Conservation (phyloP, 2,113 vertebrate species). For the Hyperoodon ampullatus region DNA sequence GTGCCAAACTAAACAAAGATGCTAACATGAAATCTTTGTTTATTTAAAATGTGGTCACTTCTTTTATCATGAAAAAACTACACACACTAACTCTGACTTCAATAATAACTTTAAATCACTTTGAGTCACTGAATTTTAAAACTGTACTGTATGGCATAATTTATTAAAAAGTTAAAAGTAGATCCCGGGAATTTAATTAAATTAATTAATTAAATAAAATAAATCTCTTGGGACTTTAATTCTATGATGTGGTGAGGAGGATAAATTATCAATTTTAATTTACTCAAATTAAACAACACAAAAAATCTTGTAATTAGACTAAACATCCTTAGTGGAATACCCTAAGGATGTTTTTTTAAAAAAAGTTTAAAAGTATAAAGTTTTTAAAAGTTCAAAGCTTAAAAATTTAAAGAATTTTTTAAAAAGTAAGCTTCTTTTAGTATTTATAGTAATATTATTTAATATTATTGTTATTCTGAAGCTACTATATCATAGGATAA, state of each 20-base stretch:
- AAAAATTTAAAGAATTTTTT: background rate
- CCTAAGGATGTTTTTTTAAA: background rate
- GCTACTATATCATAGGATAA: background rate
- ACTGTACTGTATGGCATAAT: background rate
- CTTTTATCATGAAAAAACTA: conserved; percentile 21
- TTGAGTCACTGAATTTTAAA: conserved; percentile 15
- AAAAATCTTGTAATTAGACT: background rate
- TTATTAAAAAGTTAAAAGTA: conserved; percentile 2
- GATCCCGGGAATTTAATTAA: background rate
- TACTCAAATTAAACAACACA: background rate
- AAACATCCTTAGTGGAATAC: background rate
- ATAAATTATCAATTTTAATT: background rate
- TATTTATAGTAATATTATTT: background rate
- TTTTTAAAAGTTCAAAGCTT: background rate
- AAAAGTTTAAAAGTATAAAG: background rate
- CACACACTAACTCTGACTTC: background rate
- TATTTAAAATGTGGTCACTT: background rate
- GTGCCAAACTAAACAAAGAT: conserved; percentile 38
- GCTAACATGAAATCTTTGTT: background rate
- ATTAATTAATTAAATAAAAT: background rate
- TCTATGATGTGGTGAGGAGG: background rate
- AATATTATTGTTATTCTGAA: background rate
- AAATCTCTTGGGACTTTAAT: background rate
- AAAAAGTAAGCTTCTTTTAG: background rate
- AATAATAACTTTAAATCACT: conserved; percentile 15